phyloP scores from a whole-genome alignment of 2,113 vertebrate species.

The Pampusana beccarii region DNA sequence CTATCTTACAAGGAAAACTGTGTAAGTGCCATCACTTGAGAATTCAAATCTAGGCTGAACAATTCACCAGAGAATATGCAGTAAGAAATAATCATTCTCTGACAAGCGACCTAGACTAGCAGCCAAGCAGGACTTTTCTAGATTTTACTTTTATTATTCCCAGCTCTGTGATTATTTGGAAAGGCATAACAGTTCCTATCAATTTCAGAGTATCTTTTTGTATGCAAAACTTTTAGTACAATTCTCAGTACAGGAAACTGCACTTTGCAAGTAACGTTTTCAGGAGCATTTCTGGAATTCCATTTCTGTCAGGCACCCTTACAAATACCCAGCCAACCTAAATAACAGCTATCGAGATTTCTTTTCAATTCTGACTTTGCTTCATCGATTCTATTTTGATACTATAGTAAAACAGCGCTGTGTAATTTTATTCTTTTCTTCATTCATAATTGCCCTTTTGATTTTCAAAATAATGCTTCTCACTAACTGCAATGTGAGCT shows the following conservation, averaged over 20 bases:
- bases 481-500: slow-evolving; percentile 57
- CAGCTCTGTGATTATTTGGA: not conserved
- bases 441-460: slow-evolving; percentile 68
- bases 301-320: not conserved
- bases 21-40: not conserved
- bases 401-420: slow-evolving; percentile 22
- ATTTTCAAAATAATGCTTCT: slow-evolving; percentile 70
- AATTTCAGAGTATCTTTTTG: not conserved
- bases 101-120: not conserved
- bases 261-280: slow-evolving; percentile 51
- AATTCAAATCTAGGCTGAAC: not conserved
- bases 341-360: slow-evolving; percentile 23
- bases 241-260: not conserved
- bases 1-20: not conserved
- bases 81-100: not conserved
- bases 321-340: not conserved
- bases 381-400: slow-evolving; percentile 46
- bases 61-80: not conserved
- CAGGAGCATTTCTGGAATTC: slow-evolving; percentile 38
- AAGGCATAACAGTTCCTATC: not conserved
- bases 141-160: not conserved
- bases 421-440: slow-evolving; percentile 57
- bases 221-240: slow-evolving; percentile 14
- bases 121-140: not conserved
- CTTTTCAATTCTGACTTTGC: not conserved